Evolutionary conservation across 2,888 invertebrate species (phyloP), one percentile per base, ranked within the genome.

Genomic region (Drosophila phalerata): DNA sequence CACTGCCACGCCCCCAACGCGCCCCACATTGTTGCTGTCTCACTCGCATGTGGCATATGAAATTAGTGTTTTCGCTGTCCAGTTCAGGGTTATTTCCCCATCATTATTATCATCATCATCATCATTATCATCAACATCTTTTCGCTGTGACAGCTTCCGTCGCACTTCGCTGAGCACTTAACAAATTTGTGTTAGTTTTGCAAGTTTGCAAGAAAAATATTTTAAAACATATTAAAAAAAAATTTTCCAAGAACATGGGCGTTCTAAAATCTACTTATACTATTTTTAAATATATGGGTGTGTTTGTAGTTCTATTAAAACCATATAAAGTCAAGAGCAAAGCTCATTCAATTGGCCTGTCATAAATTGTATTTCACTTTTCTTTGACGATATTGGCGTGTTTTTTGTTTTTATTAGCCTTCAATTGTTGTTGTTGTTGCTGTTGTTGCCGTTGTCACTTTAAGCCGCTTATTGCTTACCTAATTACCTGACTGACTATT

Each of bases 381-480:
- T 72, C 72, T 66, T 62, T 55, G 52, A 52, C 34, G 40, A 47
- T 57, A 45, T 13, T 45, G 19, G 43, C 32, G 40, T 47, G 25
- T 52, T 43, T 13, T 62, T 62, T 66, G 55, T 57, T 66, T 61
- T 61, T 72, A 64, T 49, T 49, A 53, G 62, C 37, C 57, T 43
- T 43, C 34, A 49, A 17, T 61, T 47, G 40, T 32, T 53, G 30
- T 37, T 43, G 42, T 25, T 30, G 19, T 52, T 67, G 19, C 48
- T 67, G 42, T 48, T 69, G 62, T 67, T 77, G 77, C 64, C 77
- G 62, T 67, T 77, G 77, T 65, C 77, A 70, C 64, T 42, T 68
- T 87, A 89, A 88, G 80, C 88, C 28, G 88, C 79, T 89, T 89
- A 88, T 76, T 72, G 81, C 77, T 78, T 81, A 74, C 76, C 78